phyloP scores from a whole-genome alignment of 2,888 invertebrate species.

The Masnerella sp. region DNA sequence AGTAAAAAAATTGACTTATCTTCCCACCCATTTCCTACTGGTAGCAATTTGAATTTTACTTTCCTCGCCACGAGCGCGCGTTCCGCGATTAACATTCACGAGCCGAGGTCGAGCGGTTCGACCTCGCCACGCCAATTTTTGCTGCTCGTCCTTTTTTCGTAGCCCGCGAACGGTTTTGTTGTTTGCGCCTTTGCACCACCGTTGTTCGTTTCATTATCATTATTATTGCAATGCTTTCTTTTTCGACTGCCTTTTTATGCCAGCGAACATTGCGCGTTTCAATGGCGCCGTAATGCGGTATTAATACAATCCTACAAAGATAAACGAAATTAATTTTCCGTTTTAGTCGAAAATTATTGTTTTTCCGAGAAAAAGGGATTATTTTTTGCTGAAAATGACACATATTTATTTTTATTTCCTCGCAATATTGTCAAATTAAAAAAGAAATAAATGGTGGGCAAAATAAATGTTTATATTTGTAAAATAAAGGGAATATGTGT shows the following conservation, averaged over 20 bases:
- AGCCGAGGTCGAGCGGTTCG: slow-evolving; percentile 38
- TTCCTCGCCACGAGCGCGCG: slow-evolving; percentile 32
- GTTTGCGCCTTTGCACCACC: slow-evolving; percentile 5
- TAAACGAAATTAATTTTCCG: slow-evolving; percentile 14
- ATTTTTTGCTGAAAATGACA: no score
- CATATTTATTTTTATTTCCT: no score
- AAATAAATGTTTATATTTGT: no score
- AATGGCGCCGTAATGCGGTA: slow-evolving; percentile 11
- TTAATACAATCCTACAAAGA: slow-evolving; percentile 16
- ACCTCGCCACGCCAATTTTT: slow-evolving; percentile 23
- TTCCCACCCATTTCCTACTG: slow-evolving; percentile 41
- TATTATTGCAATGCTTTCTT: slow-evolving; percentile 8
- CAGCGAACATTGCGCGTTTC: not conserved
- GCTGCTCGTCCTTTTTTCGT: slow-evolving; percentile 10
- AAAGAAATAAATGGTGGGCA: no score
- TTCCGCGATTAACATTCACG: slow-evolving; percentile 46
- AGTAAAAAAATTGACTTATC: slow-evolving; percentile 58
- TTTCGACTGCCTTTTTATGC: slow-evolving; percentile 3
- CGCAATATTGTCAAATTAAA: no score
- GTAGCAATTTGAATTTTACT: slow-evolving; percentile 51
- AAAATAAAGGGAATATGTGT: no score
- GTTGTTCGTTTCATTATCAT: slow-evolving; percentile 16
- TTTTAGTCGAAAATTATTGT: not conserved
- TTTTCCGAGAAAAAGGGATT: not conserved
- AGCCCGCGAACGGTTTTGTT: slow-evolving; percentile 4